These are phyloP conservation scores for Thereva nobilitata DNA, from an alignment of 2,888 invertebrate species.

Conservation along the genomic window DNA sequence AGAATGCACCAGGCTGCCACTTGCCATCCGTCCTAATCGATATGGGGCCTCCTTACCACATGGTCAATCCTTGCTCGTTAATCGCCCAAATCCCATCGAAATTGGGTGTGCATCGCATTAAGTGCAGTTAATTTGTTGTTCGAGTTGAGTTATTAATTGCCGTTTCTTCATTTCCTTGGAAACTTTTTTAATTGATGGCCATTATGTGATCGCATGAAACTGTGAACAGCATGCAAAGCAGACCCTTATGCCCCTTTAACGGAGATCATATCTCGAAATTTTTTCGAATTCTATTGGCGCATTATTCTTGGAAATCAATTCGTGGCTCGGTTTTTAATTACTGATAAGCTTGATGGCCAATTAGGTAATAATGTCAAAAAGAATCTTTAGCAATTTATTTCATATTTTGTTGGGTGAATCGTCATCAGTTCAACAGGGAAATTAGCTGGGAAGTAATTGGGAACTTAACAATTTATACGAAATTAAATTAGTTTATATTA, in stretches of 20 bases:
- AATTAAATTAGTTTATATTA: no score
- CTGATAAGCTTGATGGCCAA: conserved; percentile 11
- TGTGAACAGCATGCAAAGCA: conserved; percentile 18
- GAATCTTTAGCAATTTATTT: no score
- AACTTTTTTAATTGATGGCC: conserved; percentile 32
- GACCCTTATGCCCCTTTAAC: neutral
- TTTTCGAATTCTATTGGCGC: conserved; percentile 29
- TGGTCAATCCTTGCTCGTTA: conserved; percentile 10
- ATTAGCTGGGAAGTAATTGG: no score
- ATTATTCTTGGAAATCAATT: conserved; percentile 13
- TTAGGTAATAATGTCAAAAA: neutral
- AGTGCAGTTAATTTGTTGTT: conserved; percentile 31
- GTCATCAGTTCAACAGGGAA: no score
- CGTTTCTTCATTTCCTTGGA: conserved; percentile 19
- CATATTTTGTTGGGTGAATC: no score
- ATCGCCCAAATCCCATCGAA: conserved; percentile 33
- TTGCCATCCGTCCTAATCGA: neutral
- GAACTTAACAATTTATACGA: no score
- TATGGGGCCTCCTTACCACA: neutral
- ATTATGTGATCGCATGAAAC: conserved; percentile 22
- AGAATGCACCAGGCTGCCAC: no score
- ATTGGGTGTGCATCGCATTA: conserved; percentile 40
- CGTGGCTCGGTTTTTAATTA: conserved; percentile 1
- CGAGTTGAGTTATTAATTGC: conserved; percentile 35
- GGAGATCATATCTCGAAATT: neutral